Conservation (phyloP, 2,888 invertebrate genomes). For the Cybosia mesomella region DNA sequence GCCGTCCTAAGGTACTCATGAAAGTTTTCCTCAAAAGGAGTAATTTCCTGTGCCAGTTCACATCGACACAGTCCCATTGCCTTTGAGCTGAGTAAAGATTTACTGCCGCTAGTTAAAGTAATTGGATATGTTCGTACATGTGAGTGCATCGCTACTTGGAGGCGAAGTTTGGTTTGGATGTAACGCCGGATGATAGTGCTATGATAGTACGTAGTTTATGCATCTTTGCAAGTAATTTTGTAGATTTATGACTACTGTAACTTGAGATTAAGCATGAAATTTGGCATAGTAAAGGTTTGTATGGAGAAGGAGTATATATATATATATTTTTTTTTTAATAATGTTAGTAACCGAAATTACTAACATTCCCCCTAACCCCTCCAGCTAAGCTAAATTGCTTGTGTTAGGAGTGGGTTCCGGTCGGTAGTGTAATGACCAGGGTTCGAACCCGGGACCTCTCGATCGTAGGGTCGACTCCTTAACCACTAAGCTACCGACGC, state of each 20-base stretch:
- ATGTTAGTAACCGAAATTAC: too few relatives aligned
- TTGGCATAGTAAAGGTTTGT: not conserved
- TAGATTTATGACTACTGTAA: not conserved
- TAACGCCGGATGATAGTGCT: constrained; percentile 9
- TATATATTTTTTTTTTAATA: too few relatives aligned
- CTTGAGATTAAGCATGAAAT: not conserved
- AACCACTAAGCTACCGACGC: too few relatives aligned
- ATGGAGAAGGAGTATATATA: not conserved
- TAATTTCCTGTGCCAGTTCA: constrained; percentile 50
- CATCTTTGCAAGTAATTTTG: not conserved
- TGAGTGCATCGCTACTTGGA: constrained; percentile 17
- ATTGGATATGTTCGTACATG: constrained; percentile 45
- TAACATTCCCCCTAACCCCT: too few relatives aligned
- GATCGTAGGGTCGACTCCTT: too few relatives aligned
- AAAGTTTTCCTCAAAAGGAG: constrained; percentile 47
- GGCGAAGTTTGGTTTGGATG: constrained; percentile 16
- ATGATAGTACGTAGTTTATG: constrained; percentile 7
- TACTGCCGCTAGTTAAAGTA: constrained; percentile 54
- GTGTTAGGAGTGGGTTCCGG: too few relatives aligned
- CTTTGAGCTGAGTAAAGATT: constrained; percentile 54
- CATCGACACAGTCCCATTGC: constrained; percentile 59
- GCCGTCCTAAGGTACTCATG: constrained; percentile 17
- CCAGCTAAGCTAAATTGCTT: too few relatives aligned
- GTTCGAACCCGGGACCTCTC: too few relatives aligned
- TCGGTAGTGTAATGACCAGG: too few relatives aligned